Base-by-base conservation (phyloP, 2,113 vertebrate genomes). In the Petaurus breviceps region DNA sequence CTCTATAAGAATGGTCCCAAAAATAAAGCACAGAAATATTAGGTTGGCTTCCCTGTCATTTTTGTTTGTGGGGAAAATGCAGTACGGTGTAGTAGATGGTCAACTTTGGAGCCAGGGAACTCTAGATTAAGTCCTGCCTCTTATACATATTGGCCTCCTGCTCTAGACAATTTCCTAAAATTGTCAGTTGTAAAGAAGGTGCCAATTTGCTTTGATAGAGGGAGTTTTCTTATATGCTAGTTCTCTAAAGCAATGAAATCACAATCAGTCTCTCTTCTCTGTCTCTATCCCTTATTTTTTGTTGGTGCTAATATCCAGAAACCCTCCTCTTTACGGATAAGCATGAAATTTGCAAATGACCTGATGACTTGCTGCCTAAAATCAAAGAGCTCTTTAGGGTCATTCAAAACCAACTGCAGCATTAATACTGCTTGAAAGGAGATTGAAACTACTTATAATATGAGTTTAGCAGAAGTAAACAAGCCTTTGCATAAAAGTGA, bases 331-430 rank as follows among this genome's bases (percentile, higher is more conserved):
- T 96, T 94, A 51, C 51, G 68, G 46, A 22, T 91, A 90, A 91
- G 9, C 57, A 0, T 51, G 49, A 0, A 92, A 24, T 14, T 84
- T 0, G 49, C 0, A 16, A n/a, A 2, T 68, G 26, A 3, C 28
- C 12, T 52, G 16, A 22, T 91, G 26, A 91, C 91, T 22, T 94
- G 25, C n/a, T 94, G n/a, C 50, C 19, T 47, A 53, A 93, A 50
- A 51, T 37, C 26, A 54, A 28, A 95, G 31, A 84, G n/a, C 94
- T n/a, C 43, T 7, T 51, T n/a, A 43, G 1, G 6, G 43, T 68
- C 51, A 25, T 26, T 25, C 12, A 90, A 92, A 94, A 31, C 8
- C n/a, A 92, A 14, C 5, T 90, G 10, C 22, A 14, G 3, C 3
- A 37, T 43, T 31, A 57, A 22, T 7, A 25, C 0, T 84, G 0